phyloP scores from a whole-genome alignment of 2,113 vertebrate genomes.

The Antigone vipio region DNA sequence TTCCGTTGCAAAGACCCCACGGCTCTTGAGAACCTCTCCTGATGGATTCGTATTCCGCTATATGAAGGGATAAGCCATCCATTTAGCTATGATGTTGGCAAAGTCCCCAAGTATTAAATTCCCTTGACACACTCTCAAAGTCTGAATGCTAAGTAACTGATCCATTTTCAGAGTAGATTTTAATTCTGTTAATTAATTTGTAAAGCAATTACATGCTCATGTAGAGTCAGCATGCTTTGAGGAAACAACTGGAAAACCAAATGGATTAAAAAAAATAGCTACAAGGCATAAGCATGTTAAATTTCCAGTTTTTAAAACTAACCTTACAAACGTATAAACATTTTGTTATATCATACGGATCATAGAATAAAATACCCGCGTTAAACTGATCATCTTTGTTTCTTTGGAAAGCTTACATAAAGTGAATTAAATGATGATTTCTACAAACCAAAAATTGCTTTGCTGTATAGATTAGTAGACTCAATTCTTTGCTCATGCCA shows the following conservation, averaged over 20 bases:
- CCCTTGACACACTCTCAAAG: background rate
- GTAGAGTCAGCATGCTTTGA: background rate
- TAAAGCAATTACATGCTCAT: background rate
- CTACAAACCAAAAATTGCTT: background rate
- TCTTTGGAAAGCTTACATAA: background rate
- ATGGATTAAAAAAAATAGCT: background rate
- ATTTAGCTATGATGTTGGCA: background rate
- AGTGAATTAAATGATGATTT: background rate
- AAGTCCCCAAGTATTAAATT: background rate
- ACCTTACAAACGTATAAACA: background rate
- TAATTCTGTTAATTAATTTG: slow-evolving; percentile 26
- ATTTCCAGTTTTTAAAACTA: background rate
- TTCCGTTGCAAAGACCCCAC: background rate
- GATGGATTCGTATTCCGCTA: background rate
- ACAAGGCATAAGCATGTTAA: background rate
- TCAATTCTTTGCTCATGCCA: background rate
- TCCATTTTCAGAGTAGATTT: background rate
- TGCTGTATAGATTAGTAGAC: background rate
- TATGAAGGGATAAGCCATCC: background rate
- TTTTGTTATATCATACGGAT: background rate
- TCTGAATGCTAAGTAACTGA: background rate
- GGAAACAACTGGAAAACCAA: background rate
- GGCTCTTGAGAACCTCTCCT: background rate
- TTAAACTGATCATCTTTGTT: background rate
- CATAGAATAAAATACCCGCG: background rate